Evolutionary conservation across 2,797 vertebrate species (phyloP), one percentile per base, ranked within the genome.

Genomic region (Lemur catta): DNA sequence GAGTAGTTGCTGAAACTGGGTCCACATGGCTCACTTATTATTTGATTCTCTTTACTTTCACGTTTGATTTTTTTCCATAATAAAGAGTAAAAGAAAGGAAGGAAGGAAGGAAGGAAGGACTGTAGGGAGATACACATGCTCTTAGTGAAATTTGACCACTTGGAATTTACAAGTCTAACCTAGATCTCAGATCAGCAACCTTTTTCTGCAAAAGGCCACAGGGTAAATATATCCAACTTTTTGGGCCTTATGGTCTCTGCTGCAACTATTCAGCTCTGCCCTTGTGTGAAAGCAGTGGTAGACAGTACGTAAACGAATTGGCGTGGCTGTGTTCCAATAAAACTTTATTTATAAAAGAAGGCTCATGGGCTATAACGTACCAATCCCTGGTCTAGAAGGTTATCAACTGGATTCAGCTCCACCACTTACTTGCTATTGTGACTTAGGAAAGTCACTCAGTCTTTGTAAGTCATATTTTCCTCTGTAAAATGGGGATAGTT

Each of bases 321-420:
- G n/a, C 14, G 6, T 33, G 72, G 67, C 33, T 76, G 6, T 35
- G 20, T 65, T n/a, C 82, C 82, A 85, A 89, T 84, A 91, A 94
- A 95, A 61, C 59, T 88, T 96, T 84, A 94, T 76, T 75, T 67
- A 94, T 43, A 87, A 72, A 82, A 84, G 35, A 2, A 90, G 69
- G 43, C 59, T 67, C 14, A 48, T 1, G 13, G 67, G 69, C 52
- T 65, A 13, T 81, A 30, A 48, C 35, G 67, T 67, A 11, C 26
- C 69, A 81, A 33, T 6, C 24, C 18, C 24, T 76, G 48, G 11
- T 81, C 61, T 63, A 86, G 28, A 90, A 84, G 75, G 46, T 22
- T 46, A 78, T 41, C 18, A 30, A 6, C 9, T 65, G 48, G n/a
- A 33, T 61, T 52, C 6, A 43, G 30, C 20, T 74, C 61, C 15